phyloP scores from a whole-genome alignment of 2,888 invertebrate genomes.

The Acronicta aceris region DNA sequence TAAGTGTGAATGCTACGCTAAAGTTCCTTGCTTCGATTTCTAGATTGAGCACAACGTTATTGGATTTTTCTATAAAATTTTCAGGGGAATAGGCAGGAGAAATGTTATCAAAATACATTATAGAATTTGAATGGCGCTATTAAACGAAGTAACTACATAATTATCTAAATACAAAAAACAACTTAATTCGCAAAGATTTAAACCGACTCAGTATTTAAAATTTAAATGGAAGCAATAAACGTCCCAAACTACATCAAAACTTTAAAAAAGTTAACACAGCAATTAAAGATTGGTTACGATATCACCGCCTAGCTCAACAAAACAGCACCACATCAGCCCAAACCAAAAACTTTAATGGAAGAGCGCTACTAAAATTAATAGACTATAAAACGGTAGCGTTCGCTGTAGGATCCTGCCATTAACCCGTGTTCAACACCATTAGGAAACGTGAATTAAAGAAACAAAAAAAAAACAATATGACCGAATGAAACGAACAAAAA shows the following conservation, averaged over 20 bases:
- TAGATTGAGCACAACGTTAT: too few species aligned
- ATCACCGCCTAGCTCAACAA: conserved; percentile 17
- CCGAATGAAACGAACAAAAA: conserved; percentile 70
- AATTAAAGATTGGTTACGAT: conserved; percentile 49
- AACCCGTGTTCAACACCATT: conserved; percentile 78
- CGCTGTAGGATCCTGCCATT: conserved; percentile 71
- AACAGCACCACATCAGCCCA: not conserved
- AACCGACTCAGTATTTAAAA: conserved; percentile 28
- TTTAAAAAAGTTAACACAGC: conserved; percentile 30
- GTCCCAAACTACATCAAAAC: conserved; percentile 25
- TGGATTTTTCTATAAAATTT: too few species aligned
- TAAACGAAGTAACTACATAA: conserved; percentile 11
- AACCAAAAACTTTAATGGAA: conserved; percentile 19
- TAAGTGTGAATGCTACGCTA: too few species aligned
- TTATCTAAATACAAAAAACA: conserved; percentile 22
- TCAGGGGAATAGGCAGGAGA: too few species aligned
- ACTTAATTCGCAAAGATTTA: conserved; percentile 22
- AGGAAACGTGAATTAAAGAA: conserved; percentile 67
- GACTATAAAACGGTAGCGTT: conserved; percentile 85
- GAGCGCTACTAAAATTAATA: conserved; percentile 75
- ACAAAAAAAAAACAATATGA: conserved; percentile 53
- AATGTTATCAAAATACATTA: too few species aligned
- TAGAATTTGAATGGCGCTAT: conserved; percentile 4
- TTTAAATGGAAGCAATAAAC: conserved; percentile 40
- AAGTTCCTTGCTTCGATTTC: too few species aligned